These are phyloP conservation scores for Volucella inflata DNA, from an alignment of 2,888 invertebrate genomes.

Conservation along the genomic window DNA sequence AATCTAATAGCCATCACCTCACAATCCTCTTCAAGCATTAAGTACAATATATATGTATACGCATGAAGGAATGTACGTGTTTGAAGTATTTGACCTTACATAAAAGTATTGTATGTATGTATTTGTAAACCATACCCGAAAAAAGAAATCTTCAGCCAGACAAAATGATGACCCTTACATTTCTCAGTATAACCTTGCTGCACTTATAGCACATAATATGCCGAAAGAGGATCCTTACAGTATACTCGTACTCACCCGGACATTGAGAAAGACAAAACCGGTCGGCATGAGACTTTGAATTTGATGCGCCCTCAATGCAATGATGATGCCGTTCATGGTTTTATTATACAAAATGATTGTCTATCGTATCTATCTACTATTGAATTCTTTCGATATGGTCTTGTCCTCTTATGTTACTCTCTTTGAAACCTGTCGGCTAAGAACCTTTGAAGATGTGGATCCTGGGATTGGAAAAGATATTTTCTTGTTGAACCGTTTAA, in stretches of 20 bases:
- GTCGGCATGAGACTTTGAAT: conserved; percentile 65
- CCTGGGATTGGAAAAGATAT: conserved; percentile 17
- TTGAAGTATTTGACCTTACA: too few species aligned
- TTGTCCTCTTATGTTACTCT: conserved; percentile 9
- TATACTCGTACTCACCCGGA: conserved; percentile 33
- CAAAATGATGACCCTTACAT: conserved; percentile 23
- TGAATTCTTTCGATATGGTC: conserved; percentile 40
- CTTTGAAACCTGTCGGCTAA: conserved; percentile 12
- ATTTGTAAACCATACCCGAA: too few species aligned
- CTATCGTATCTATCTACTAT: background rate
- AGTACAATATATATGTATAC: too few species aligned
- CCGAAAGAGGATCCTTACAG: conserved; percentile 46
- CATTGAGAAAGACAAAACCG: conserved; percentile 31
- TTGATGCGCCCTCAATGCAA: conserved; percentile 42
- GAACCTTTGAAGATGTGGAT: conserved; percentile 40
- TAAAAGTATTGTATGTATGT: too few species aligned
- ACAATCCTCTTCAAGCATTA: too few species aligned
- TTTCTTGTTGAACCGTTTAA: conserved; percentile 20
- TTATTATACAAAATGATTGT: conserved; percentile 43
- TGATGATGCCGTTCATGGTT: conserved; percentile 45
- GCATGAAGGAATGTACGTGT: too few species aligned
- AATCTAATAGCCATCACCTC: too few species aligned
- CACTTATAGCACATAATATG: conserved; percentile 13
- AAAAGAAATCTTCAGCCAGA: background rate
- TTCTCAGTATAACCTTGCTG: conserved; percentile 15